phyloP scores from a whole-genome alignment of 1,140 invertebrate species.

The Lordiphosa mommai region DNA sequence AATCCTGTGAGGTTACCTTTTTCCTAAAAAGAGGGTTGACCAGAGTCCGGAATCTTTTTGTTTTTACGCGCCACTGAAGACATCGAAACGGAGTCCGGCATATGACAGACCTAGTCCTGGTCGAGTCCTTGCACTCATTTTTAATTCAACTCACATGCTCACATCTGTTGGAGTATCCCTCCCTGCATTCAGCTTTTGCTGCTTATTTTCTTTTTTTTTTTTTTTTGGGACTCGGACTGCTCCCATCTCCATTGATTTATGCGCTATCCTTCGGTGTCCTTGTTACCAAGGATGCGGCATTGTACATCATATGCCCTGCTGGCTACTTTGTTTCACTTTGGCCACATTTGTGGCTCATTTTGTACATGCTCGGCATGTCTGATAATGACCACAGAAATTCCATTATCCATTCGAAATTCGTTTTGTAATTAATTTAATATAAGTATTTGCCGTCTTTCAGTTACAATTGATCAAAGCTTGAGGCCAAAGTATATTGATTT shows the following conservation, averaged over 20 bases:
- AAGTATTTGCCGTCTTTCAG: slow-evolving; percentile 20
- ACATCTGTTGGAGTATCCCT: slow-evolving; percentile 56
- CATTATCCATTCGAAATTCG: slow-evolving; percentile 73
- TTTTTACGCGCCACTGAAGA: slow-evolving; percentile 69
- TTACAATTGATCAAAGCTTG: background rate
- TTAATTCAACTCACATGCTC: slow-evolving; percentile 70
- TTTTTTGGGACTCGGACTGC: slow-evolving; percentile 33
- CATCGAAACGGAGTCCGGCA: slow-evolving; percentile 42
- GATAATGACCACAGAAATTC: slow-evolving; percentile 71
- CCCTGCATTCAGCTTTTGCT: slow-evolving; percentile 29
- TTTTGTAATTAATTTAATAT: slow-evolving; percentile 76
- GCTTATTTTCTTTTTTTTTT: background rate
- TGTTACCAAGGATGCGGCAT: slow-evolving; percentile 20
- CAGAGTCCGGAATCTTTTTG: slow-evolving; percentile 43
- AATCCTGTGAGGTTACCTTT: slow-evolving; percentile 69
- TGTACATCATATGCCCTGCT: slow-evolving; percentile 52
- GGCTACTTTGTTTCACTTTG: slow-evolving; percentile 72
- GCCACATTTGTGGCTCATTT: slow-evolving; percentile 68
- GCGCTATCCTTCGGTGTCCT: slow-evolving; percentile 41
- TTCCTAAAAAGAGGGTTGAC: slow-evolving; percentile 31
- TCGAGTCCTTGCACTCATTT: slow-evolving; percentile 56
- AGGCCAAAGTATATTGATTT: slow-evolving; percentile 2
- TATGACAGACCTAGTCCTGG: slow-evolving; percentile 33
- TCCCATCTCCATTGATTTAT: slow-evolving; percentile 69
- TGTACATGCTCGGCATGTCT: slow-evolving; percentile 68